Conservation (phyloP, 1,140 invertebrate species). For the Bradynema listronoti region DNA sequence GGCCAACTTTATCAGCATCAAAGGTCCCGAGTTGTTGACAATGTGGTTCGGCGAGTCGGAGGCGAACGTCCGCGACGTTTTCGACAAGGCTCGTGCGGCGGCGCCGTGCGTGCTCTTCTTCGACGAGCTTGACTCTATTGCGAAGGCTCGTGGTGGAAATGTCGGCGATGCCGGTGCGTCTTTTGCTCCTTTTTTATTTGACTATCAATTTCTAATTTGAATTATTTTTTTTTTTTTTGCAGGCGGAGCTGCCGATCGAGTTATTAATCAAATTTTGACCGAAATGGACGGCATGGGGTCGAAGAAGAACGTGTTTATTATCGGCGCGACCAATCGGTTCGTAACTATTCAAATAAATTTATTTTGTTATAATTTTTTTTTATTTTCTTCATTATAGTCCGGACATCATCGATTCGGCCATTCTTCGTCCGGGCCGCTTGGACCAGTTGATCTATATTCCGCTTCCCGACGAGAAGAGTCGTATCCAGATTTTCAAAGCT, state of each 20-base stretch:
- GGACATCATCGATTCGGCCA: constrained; percentile 98
- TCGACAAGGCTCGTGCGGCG: constrained; percentile 97
- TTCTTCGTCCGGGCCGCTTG: constrained; percentile 89
- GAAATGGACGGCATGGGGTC: constrained; percentile 99
- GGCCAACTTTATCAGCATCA: constrained; percentile 81
- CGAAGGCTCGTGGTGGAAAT: constrained; percentile 92
- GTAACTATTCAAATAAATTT: constrained; percentile 39
- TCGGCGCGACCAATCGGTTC: constrained; percentile 79
- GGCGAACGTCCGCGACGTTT: constrained; percentile 97
- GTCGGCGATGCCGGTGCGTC: constrained; percentile 74
- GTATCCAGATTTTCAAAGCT: constrained; percentile 87
- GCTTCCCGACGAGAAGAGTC: constrained; percentile 92
- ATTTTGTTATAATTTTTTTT: too few species aligned
- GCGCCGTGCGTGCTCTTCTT: constrained; percentile 99
- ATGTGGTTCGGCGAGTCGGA: constrained; percentile 99
- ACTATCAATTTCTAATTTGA: neutral
- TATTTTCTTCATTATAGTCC: constrained; percentile 61
- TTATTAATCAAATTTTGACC: constrained; percentile 98
- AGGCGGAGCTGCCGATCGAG: constrained; percentile 87
- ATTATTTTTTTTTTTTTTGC: neutral
- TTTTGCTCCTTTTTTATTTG: neutral
- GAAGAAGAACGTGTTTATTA: constrained; percentile 99
- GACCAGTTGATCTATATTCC: constrained; percentile 99
- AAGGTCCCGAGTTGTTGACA: constrained; percentile 89
- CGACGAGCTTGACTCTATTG: constrained; percentile 98